These are phyloP conservation scores for Bradypus variegatus DNA, from an alignment of 2,797 vertebrate genomes.

Conservation along the genomic window DNA sequence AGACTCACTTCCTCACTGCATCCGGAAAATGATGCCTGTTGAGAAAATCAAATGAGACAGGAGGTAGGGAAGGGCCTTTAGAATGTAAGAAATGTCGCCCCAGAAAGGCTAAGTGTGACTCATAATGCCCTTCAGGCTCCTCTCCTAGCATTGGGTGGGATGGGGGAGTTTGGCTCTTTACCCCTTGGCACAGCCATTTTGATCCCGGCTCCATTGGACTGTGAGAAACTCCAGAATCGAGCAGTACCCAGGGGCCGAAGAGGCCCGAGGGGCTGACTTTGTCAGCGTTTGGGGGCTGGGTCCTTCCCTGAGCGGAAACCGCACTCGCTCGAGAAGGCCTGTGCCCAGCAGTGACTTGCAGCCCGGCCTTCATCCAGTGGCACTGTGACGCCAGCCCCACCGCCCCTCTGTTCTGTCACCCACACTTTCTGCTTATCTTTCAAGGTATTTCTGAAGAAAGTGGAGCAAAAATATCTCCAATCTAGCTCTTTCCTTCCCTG, in stretches of 20 bases:
- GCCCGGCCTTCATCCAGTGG: neutral
- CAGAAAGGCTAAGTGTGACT: neutral
- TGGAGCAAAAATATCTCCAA: neutral
- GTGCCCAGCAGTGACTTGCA: neutral
- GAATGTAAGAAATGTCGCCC: neutral
- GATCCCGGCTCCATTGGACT: neutral
- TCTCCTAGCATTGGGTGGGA: fast-evolving
- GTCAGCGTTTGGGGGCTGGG: neutral
- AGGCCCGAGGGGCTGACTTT: neutral
- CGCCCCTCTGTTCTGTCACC: neutral
- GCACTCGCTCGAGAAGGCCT: fast-evolving
- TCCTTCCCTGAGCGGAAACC: neutral
- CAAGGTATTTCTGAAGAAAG: neutral
- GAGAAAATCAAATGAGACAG: neutral
- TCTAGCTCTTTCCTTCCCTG: neutral
- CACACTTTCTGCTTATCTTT: neutral
- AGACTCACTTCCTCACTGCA: fast-evolving
- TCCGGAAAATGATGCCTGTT: neutral
- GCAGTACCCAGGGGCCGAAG: fast-evolving
- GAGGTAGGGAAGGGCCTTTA: neutral
- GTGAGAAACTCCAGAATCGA: neutral
- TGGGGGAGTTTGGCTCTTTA: neutral
- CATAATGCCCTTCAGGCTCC: neutral
- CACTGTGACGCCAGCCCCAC: neutral
- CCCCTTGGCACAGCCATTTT: neutral